These are phyloP conservation scores for Phoeniculus purpureus DNA, from an alignment of 2,797 vertebrate genomes.

Conservation along the genomic window DNA sequence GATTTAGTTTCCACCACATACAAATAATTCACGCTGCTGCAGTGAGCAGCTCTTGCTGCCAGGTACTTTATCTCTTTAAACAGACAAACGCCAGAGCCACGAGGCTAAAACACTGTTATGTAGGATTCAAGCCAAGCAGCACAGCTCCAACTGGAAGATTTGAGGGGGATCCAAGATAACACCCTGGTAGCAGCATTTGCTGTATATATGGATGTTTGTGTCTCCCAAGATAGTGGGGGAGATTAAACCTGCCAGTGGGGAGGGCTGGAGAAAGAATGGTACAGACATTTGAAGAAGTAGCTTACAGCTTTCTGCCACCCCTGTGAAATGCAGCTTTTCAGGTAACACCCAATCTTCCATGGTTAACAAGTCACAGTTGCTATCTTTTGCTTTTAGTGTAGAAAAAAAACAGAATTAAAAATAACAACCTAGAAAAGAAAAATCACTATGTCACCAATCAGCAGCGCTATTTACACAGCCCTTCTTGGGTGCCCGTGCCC, in stretches of 20 bases:
- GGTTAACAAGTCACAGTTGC: not conserved
- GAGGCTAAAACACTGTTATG: not conserved
- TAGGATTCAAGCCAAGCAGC: not conserved
- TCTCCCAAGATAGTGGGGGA: not conserved
- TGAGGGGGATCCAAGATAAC: not conserved
- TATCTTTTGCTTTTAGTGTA: not conserved
- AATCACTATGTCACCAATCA: not conserved
- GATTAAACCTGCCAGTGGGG: not conserved
- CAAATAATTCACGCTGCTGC: constrained; percentile 17
- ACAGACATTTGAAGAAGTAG: not conserved
- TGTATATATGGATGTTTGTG: not conserved
- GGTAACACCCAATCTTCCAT: not conserved
- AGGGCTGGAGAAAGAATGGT: not conserved
- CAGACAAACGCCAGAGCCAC: constrained; percentile 9
- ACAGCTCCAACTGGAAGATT: not conserved
- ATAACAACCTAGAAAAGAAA: not conserved
- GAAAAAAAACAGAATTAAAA: not conserved
- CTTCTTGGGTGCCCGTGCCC: not conserved
- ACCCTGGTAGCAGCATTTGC: not conserved
- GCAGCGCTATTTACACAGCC: not conserved
- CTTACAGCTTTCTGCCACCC: not conserved
- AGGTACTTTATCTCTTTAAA: constrained; percentile 20
- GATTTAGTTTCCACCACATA: not conserved
- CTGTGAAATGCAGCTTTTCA: not conserved
- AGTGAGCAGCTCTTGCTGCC: not conserved